Base-by-base conservation (phyloP, 2,888 invertebrate species). In the Limnephilus marmoratus region DNA sequence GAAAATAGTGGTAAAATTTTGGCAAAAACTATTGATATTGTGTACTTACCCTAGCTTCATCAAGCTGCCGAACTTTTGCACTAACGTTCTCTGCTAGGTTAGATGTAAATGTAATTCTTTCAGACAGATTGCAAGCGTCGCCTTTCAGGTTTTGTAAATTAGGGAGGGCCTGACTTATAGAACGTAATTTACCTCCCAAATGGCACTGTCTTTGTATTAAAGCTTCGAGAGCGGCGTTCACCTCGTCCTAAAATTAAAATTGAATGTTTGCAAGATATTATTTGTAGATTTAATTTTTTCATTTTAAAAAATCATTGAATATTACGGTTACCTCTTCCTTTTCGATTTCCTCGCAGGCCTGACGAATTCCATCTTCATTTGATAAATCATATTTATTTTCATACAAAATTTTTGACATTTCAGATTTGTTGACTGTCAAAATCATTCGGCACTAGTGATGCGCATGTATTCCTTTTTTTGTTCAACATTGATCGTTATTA, bases 51-150 rank as follows among this genome's bases (percentile, higher is more conserved):
- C 99, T 98, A 0, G 99, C 99, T 91, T 98, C 96, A 96, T 99
- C 99, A 85, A 99, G 95, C 92, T 98, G 98, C 15, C 99, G 97
- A 29, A 99, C 99, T 97, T 99, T 99, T 41, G 98, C 98, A 94
- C 99, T 99, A 91, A 99, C 99, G 95, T 98, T 98, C 94, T 98
- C 98, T 0, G 99, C 99, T 89, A 99, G 96, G 45, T 97, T 96
- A 11, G 99, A 98, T 0, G 99, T 99, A 94, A 97, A 97, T 68
- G 97, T 97, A 68, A 99, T 98, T 97, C 99, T 99, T 92, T 97
- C 97, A 5, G 98, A 97, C 53, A 99, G 97, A 94, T 98, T 97
- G 94, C 97, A 97, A 3, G 99, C 97, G 95, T 99, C 98, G 0
- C 96, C 96, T 94, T 97, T 97, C 24, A 99, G 97, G 37, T 97